Conservation (phyloP, 2,113 vertebrate species). For the Alethe castanea region DNA sequence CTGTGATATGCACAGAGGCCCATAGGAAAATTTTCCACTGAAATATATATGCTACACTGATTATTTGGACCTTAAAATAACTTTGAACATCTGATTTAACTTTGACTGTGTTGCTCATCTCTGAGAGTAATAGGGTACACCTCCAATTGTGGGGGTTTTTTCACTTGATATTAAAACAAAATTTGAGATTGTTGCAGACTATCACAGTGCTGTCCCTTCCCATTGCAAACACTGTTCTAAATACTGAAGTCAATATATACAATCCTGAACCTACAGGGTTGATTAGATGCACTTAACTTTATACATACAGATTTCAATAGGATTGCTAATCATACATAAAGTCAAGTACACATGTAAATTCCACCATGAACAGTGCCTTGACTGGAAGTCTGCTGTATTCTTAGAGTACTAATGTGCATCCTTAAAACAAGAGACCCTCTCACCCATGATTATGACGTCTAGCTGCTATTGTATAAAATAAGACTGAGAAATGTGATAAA, state of each 20-base stretch:
- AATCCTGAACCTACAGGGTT: background rate
- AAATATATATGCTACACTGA: constrained; percentile 11
- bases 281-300: constrained; percentile 7
- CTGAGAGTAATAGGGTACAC: background rate
- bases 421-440: background rate
- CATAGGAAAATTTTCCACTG: constrained; percentile 49
- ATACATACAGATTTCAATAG: background rate
- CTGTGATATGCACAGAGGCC: constrained; percentile 40
- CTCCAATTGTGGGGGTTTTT: background rate
- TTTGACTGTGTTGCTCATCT: background rate
- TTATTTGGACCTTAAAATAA: constrained; percentile 24
- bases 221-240: background rate
- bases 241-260: background rate
- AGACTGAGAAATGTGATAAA: background rate
- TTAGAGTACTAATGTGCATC: background rate
- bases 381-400: background rate
- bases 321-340: background rate
- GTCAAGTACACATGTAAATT: background rate
- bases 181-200: background rate
- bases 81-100: constrained; percentile 31
- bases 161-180: background rate
- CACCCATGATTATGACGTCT: background rate
- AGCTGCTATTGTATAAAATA: background rate
- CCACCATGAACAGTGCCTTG: background rate
- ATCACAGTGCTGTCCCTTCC: background rate